phyloP scores from a whole-genome alignment of 2,113 vertebrate genomes.

The Saguinus midas region DNA sequence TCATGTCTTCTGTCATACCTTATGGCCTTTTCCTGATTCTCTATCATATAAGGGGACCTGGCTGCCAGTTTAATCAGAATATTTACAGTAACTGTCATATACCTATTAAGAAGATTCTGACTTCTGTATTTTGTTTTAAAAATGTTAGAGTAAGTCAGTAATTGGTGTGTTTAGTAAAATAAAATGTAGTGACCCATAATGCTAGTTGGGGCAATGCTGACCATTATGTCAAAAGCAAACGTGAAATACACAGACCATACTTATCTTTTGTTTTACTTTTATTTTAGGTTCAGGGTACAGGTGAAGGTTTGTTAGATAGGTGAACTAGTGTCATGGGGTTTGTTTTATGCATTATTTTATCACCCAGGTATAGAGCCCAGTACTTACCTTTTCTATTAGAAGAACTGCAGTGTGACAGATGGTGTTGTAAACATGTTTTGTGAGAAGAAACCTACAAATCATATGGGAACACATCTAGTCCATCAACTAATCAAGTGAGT shows the following conservation, averaged over 20 bases:
- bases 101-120: not conserved
- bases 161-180: not conserved
- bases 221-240: not conserved
- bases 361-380: no score
- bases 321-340: no score
- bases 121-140: not conserved
- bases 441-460: not conserved
- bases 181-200: not conserved
- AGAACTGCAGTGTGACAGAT: not conserved
- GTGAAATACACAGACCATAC: not conserved
- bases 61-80: not conserved
- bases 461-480: not conserved
- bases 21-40: not conserved
- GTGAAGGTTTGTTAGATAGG: no score
- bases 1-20: not conserved
- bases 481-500: not conserved
- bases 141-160: not conserved
- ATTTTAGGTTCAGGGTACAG: no score
- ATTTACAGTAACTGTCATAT: not conserved
- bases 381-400: not conserved
- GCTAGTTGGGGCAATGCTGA: not conserved
- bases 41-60: not conserved
- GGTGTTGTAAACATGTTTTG: not conserved
- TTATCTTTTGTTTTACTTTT: no score
- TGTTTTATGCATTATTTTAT: no score